These are phyloP conservation scores for Zaprionus vittiger DNA, from an alignment of 1,140 invertebrate species.

Conservation along the genomic window DNA sequence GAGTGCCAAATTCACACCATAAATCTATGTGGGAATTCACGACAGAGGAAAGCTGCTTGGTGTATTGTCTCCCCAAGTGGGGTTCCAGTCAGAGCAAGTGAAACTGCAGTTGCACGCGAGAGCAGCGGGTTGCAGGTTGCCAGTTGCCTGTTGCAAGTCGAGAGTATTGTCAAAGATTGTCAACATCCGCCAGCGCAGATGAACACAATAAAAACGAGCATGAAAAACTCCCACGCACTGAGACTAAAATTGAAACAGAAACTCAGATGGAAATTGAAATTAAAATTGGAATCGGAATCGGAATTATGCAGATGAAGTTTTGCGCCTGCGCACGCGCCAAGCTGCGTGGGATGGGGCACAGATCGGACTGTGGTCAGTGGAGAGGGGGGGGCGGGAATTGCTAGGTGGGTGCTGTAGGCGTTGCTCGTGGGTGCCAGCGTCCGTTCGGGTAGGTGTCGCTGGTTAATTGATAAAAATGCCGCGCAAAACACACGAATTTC, in stretches of 20 bases:
- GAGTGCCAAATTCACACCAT: conserved; percentile 33
- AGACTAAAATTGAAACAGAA: conserved; percentile 17
- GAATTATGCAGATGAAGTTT: conserved; percentile 51
- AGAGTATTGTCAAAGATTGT: conserved; percentile 21
- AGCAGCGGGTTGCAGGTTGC: background rate
- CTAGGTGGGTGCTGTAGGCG: conserved; percentile 5
- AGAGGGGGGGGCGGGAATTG: no score
- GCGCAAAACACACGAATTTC: conserved; percentile 37
- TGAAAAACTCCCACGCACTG: conserved; percentile 31
- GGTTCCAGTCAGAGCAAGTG: conserved; percentile 17
- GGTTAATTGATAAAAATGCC: conserved; percentile 28
- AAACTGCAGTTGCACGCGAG: conserved; percentile 34
- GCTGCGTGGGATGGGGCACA: conserved; percentile 17
- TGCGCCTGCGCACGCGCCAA: conserved; percentile 59
- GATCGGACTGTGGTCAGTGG: background rate
- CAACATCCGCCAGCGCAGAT: conserved; percentile 33
- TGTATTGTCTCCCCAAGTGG: background rate
- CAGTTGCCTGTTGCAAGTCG: background rate
- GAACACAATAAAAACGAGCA: conserved; percentile 37
- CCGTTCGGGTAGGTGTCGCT: conserved; percentile 16
- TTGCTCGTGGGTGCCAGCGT: background rate
- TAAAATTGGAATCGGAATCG: conserved; percentile 29
- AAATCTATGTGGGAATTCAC: conserved; percentile 31
- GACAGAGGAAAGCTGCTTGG: background rate
- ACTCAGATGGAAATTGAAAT: conserved; percentile 9